A percentile compares a stretch with the other conserved stretches of the same genome.
Evolutionary conservation across 2,113 vertebrate species (phyloP).

Genomic region (Poecilia latipinna): DNA sequence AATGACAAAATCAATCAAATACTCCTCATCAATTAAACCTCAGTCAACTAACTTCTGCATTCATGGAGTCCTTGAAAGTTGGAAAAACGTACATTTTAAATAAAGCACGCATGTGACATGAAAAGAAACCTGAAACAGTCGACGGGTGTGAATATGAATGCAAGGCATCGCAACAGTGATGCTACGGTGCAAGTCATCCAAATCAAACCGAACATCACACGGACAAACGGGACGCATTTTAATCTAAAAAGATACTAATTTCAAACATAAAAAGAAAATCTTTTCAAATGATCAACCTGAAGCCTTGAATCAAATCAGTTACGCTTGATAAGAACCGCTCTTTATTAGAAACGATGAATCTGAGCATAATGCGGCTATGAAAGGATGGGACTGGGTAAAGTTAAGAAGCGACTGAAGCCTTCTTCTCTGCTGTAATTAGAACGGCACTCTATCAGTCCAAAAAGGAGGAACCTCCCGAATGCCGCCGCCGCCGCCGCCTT

Average conservation of each 20-base stretch:
- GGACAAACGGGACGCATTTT: background rate
- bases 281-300: conserved; percentile 39
- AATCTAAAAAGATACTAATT: conserved; percentile 23
- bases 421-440: conserved; percentile 59
- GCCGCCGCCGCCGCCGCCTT: conserved; percentile 16
- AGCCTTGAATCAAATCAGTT: conserved; percentile 41
- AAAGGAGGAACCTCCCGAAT: conserved; percentile 50
- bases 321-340: conserved; percentile 40
- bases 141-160: too few species aligned
- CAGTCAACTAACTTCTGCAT: background rate
- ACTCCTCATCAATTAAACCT: background rate
- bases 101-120: background rate
- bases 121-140: background rate
- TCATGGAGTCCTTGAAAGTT: background rate
- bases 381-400: conserved; percentile 9
- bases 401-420: conserved; percentile 28
- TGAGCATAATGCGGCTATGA: conserved; percentile 9
- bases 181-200: conserved; percentile 1
- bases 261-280: conserved; percentile 13
- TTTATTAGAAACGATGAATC: conserved; percentile 40
- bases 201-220: background rate
- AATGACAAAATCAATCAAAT: background rate
- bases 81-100: background rate
- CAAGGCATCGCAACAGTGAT: background rate
- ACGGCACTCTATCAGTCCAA: conserved; percentile 45